phyloP scores from a whole-genome alignment of 2,113 vertebrate species.

The Eulemur rufifrons region DNA sequence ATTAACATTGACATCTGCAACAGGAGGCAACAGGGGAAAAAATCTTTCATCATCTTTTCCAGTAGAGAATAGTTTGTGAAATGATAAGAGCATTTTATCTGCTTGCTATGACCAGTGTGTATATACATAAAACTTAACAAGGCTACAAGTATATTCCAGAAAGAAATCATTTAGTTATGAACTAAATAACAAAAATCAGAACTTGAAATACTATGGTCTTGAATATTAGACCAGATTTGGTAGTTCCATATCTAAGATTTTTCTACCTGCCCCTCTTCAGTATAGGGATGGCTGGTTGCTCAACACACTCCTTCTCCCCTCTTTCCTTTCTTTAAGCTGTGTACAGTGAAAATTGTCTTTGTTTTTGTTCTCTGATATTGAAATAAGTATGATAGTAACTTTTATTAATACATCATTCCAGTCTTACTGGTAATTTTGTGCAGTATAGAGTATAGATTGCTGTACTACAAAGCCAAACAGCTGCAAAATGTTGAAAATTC shows the following conservation, averaged over 20 bases:
- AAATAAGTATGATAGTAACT: constrained; percentile 97
- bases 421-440: constrained; percentile 92
- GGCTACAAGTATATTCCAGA: constrained; percentile 84
- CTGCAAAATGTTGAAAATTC: constrained; percentile 87
- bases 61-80: constrained; percentile 86
- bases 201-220: constrained; percentile 84
- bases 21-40: constrained; percentile 86
- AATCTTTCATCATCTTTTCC: constrained; percentile 82
- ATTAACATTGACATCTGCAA: constrained; percentile 88
- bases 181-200: constrained; percentile 86
- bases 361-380: constrained; percentile 89
- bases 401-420: constrained; percentile 94
- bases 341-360: constrained; percentile 92
- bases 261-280: constrained; percentile 86
- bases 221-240: constrained; percentile 75
- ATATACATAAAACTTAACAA: constrained; percentile 88
- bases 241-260: constrained; percentile 78
- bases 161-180: constrained; percentile 86
- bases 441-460: constrained; percentile 87
- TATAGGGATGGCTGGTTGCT: constrained; percentile 86
- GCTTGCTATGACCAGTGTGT: constrained; percentile 91
- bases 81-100: constrained; percentile 87
- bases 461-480: constrained; percentile 87
- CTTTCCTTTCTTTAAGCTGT: constrained; percentile 86
- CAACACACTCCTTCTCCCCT: constrained; percentile 81